Evolutionary conservation across 1,140 invertebrate species (phyloP), one percentile per base, ranked within the genome.

Genomic region (Andricus grossulariae): DNA sequence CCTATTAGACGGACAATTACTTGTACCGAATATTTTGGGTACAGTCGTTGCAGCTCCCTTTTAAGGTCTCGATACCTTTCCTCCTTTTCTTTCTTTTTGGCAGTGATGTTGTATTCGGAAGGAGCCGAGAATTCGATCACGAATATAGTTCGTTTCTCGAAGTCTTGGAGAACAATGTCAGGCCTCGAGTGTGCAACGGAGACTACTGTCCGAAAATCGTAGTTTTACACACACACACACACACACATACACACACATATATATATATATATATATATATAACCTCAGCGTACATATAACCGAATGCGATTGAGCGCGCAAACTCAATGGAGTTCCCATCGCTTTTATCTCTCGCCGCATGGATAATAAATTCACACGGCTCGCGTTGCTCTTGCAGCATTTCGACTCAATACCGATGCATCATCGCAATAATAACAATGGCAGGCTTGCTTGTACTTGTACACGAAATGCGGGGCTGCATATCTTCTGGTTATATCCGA

Each of bases 341-440:
- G 57, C 21, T 60, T 60, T 66, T 66, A 66, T 66, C 57, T 66
- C 21, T 66, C 3, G 25, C 32, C 18, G 57, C 15, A 25, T n/a
- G 57, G 57, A 66, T 66, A 66, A 66, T 66, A 66, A 66, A 66
- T 66, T 39, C 57, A 66, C 57, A 66, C 57, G 25, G 25, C 57
- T 66, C 21, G 57, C 57, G 57, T n/a, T 66, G 13, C 57, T 66
- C 57, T 66, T 66, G 57, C 57, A 66, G 57, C 3, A 66, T 39
- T 66, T 66, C 57, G 13, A 66, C 57, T 66, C 57, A 12, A 25
- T 66, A 66, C 25, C 25, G 25, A 66, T 66, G 57, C 25, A 66
- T 66, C 57, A 66, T 66, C 25, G 13, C 25, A 66, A 39, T 32
- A 66, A 66, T 66, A 66, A 66, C 57, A 66, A 66, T 66, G 57